Evolutionary conservation across 2,113 vertebrate genomes (phyloP).

Genomic region (Plestiodon gilberti): DNA sequence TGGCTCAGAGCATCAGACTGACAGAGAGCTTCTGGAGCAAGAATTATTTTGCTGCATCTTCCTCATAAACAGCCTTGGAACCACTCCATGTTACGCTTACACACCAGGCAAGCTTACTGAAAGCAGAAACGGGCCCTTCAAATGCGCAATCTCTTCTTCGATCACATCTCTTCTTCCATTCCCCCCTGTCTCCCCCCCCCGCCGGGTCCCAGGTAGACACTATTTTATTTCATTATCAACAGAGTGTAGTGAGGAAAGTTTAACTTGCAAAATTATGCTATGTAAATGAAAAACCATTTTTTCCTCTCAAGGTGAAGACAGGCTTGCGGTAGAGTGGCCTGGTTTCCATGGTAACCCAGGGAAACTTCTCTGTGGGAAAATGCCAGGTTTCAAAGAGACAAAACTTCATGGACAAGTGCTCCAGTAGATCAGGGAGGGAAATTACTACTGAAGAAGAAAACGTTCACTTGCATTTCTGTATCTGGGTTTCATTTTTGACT

Average conservation of each 20-base stretch:
- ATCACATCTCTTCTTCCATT: too few species aligned
- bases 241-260: slow-evolving; percentile 44
- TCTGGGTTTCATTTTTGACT: slow-evolving; percentile 47
- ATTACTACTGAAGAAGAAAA: slow-evolving; percentile 52
- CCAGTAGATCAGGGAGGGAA: slow-evolving; percentile 50
- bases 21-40: too few species aligned
- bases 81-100: not conserved
- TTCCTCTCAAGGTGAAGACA: slow-evolving; percentile 62
- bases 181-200: not conserved
- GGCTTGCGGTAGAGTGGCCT: slow-evolving; percentile 32
- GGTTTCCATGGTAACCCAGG: slow-evolving; percentile 68
- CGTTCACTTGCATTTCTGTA: slow-evolving; percentile 55
- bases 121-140: not conserved
- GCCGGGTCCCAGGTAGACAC: not conserved
- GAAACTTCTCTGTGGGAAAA: slow-evolving; percentile 56
- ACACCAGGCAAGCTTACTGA: not conserved
- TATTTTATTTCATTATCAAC: slow-evolving; percentile 31
- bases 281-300: slow-evolving; percentile 64
- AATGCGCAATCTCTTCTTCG: not conserved
- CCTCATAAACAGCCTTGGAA: not conserved
- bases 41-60: not conserved
- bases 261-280: slow-evolving; percentile 50
- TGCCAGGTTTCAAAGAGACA: slow-evolving; percentile 49
- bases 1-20: not conserved
- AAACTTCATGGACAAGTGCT: slow-evolving; percentile 60